phyloP scores from a whole-genome alignment of 1,140 invertebrate species.

The Drosophila persimilis region DNA sequence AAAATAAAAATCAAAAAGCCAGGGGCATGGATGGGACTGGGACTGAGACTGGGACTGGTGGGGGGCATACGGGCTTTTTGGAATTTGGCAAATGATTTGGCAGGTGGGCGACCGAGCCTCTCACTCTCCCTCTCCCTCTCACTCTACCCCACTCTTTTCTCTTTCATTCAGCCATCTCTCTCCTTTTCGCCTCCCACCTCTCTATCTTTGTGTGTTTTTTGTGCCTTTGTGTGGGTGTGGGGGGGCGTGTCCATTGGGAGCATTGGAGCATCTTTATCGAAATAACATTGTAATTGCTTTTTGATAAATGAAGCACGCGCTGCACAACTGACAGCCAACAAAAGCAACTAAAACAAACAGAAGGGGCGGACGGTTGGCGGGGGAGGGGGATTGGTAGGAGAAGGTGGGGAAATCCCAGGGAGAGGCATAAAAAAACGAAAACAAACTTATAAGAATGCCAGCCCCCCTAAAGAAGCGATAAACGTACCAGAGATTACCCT shows the following conservation, averaged over 20 bases:
- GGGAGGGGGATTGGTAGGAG: too few species aligned
- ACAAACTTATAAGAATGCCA: too few species aligned
- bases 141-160: constrained; percentile 19
- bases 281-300: constrained; percentile 80
- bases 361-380: background rate
- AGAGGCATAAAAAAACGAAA: too few species aligned
- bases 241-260: constrained; percentile 46
- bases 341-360: constrained; percentile 52
- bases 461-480: too few species aligned
- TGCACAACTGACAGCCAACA: constrained; percentile 69
- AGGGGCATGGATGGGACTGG: background rate
- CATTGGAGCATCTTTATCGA: constrained; percentile 61
- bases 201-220: constrained; percentile 1
- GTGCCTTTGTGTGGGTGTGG: constrained; percentile 13
- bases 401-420: background rate
- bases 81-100: constrained; percentile 52
- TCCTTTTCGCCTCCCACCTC: background rate
- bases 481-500: too few species aligned
- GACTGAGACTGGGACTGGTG: background rate
- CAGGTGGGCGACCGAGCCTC: constrained; percentile 41
- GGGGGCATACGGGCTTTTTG: background rate
- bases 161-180: too few species aligned
- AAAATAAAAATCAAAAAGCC: constrained; percentile 31
- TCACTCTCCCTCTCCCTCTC: background rate
- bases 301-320: constrained; percentile 80